Conservation (phyloP, 2,797 vertebrate genomes). For the Octomys mimax region DNA sequence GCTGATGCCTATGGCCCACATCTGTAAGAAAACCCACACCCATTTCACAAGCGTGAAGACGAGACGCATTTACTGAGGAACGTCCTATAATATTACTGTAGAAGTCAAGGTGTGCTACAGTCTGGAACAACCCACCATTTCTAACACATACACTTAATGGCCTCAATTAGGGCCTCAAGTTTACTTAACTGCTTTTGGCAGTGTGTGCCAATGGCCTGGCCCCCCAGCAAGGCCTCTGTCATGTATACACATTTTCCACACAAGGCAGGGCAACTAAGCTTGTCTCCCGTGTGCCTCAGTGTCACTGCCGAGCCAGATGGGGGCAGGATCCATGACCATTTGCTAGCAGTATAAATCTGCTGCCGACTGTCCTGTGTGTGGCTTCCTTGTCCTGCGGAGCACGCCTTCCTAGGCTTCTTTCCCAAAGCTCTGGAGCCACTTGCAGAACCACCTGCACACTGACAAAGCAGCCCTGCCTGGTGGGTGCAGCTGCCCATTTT, state of each 20-base stretch:
- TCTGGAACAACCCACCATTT: background rate
- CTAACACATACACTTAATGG: background rate
- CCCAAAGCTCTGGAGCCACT: background rate
- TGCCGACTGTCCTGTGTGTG: accelerated
- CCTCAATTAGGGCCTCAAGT: background rate
- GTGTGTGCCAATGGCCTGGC: background rate
- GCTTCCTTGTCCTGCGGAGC: background rate
- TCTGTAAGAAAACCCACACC: conserved; percentile 84
- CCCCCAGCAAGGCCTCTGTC: background rate
- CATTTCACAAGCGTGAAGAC: background rate
- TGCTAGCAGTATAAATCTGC: background rate
- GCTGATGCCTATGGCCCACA: conserved; percentile 91
- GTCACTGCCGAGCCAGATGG: background rate
- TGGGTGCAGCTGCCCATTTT: background rate
- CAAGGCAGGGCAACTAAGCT: background rate
- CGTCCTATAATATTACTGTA: background rate
- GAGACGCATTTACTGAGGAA: accelerated
- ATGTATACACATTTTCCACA: background rate
- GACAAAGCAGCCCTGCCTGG: background rate
- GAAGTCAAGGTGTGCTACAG: background rate
- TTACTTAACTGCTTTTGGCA: background rate
- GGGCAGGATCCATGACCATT: background rate
- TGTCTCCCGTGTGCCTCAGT: too few species aligned
- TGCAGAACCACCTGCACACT: background rate
- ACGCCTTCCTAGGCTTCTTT: background rate